Conservation (phyloP, 2,797 vertebrate species). For the Artibeus jamaicensis region DNA sequence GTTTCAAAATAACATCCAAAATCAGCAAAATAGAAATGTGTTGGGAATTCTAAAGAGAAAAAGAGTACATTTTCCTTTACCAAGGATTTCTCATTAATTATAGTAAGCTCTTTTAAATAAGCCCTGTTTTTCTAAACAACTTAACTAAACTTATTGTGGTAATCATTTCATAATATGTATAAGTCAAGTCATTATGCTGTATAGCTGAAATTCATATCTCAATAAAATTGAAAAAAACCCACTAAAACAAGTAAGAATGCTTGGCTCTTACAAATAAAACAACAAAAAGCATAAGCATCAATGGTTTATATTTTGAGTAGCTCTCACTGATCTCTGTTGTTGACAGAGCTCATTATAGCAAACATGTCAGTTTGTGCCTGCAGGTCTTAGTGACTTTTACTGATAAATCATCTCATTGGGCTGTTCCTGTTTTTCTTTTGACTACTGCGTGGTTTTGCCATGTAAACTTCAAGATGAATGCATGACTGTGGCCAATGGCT, state of each 20-base stretch:
- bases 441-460: not conserved
- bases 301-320: not conserved
- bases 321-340: not conserved
- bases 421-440: not conserved
- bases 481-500: not conserved
- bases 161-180: not conserved
- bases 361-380: not conserved
- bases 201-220: not conserved
- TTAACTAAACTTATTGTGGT: not conserved
- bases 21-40: constrained; percentile 17
- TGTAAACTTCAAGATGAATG: not conserved
- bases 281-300: not conserved
- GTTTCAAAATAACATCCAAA: not conserved
- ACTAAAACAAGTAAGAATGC: not conserved
- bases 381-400: not conserved
- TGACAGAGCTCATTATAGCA: not conserved
- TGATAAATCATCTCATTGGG: not conserved
- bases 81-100: not conserved
- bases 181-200: not conserved
- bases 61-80: not conserved
- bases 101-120: not conserved
- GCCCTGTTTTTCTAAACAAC: not conserved
- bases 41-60: not conserved
- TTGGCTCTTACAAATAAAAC: not conserved
- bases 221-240: not conserved